phyloP scores from a whole-genome alignment of 1,140 invertebrate species.

The Drosophila parabipectinata region DNA sequence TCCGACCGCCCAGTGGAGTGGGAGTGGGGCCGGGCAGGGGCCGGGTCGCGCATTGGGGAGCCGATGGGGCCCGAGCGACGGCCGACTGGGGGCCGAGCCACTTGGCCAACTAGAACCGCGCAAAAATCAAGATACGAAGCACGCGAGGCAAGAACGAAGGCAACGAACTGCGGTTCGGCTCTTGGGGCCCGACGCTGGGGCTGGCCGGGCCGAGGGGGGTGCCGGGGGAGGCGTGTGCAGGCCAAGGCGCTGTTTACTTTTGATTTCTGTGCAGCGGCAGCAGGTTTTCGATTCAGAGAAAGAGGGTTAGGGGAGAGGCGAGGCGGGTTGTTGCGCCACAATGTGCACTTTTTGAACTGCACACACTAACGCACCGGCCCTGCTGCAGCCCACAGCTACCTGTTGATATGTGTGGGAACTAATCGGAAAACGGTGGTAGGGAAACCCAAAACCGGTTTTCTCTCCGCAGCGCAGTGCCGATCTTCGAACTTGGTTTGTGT shows the following conservation, averaged over 20 bases:
- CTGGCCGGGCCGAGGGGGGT: not conserved
- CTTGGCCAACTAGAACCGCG: constrained; percentile 75
- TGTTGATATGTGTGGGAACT: constrained; percentile 52
- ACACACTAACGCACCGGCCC: constrained; percentile 14
- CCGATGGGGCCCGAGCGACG: constrained; percentile 23
- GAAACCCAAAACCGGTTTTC: constrained; percentile 30
- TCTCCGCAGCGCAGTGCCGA: not conserved
- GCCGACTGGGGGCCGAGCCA: constrained; percentile 33
- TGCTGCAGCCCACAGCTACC: constrained; percentile 45
- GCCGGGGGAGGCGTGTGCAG: constrained; percentile 45
- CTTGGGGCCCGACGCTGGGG: constrained; percentile 20
- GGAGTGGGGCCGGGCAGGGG: constrained; percentile 14
- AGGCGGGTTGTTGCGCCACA: constrained; percentile 51
- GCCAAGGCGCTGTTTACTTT: constrained; percentile 73
- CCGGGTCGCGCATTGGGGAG: constrained; percentile 36
- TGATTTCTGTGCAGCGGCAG: constrained; percentile 80
- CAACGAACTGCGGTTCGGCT: constrained; percentile 69
- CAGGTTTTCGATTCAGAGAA: constrained; percentile 49
- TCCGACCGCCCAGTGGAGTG: constrained; percentile 9
- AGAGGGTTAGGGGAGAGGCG: not conserved
- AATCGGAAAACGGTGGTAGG: constrained; percentile 29
- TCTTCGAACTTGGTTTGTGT: not conserved
- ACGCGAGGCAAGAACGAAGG: constrained; percentile 51
- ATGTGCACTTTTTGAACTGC: constrained; percentile 32
- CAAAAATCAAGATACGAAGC: constrained; percentile 65